A percentile compares a stretch with the other conserved stretches of the same genome.
Evolutionary conservation across 2,888 invertebrate genomes (phyloP).

Genomic region (Drosophila sordidula): DNA sequence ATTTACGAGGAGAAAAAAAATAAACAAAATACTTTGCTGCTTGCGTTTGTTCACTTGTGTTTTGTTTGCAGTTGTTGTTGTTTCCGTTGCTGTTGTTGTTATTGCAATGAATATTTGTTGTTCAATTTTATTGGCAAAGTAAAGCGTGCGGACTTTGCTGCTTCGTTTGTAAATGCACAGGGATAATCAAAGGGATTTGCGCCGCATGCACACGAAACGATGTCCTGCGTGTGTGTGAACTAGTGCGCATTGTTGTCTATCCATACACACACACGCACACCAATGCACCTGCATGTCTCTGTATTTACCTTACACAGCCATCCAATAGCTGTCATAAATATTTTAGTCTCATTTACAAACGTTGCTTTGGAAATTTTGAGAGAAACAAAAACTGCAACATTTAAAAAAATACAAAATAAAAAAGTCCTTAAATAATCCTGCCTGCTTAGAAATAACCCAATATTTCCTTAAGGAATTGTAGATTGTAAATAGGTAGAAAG

Average conservation of each 20-base stretch:
- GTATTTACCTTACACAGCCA: constrained; percentile 37
- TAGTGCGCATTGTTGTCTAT: constrained; percentile 1
- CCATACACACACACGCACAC: background rate
- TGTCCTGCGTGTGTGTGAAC: constrained; percentile 12
- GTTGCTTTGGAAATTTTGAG: constrained; percentile 27
- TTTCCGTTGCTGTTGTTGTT: constrained; percentile 25
- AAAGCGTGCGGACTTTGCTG: constrained; percentile 57
- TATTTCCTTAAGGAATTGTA: background rate
- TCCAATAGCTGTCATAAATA: constrained; percentile 62
- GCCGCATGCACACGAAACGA: constrained; percentile 47
- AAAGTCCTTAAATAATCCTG: no score
- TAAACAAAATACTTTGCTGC: constrained; percentile 21
- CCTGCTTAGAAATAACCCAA: no score
- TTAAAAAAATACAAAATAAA: background rate
- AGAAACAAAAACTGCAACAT: background rate
- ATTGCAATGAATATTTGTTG: constrained; percentile 60
- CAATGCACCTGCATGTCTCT: constrained; percentile 5
- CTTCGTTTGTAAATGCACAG: constrained; percentile 57
- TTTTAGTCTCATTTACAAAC: constrained; percentile 62
- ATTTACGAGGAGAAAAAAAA: constrained; percentile 20
- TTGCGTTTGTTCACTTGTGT: constrained; percentile 25
- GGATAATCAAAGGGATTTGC: constrained; percentile 68
- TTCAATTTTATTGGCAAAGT: constrained; percentile 58
- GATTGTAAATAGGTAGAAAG: no score
- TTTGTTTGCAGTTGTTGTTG: constrained; percentile 12